Evolutionary conservation across 2,888 invertebrate species (phyloP).

Genomic region (Muscina levida): DNA sequence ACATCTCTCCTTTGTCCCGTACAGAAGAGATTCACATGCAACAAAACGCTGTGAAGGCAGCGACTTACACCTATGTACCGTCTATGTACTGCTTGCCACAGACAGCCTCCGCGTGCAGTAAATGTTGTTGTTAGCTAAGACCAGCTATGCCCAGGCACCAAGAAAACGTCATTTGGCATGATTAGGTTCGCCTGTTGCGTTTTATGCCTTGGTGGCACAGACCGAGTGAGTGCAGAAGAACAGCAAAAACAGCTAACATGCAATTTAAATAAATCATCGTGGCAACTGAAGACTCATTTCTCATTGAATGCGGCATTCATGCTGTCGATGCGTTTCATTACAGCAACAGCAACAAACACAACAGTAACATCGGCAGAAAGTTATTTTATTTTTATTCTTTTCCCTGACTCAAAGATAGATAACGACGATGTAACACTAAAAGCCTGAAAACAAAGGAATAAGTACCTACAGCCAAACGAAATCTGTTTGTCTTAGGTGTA

Average conservation of each 20-base stretch:
- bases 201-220: slow-evolving; percentile 3
- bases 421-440: slow-evolving; percentile 31
- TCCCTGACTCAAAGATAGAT: slow-evolving; percentile 10
- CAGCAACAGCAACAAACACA: neutral
- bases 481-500: slow-evolving; percentile 47
- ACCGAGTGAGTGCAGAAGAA: neutral
- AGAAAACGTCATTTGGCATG: slow-evolving; percentile 36
- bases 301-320: slow-evolving; percentile 58
- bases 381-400: slow-evolving; percentile 26
- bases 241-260: slow-evolving; percentile 65
- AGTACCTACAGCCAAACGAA: neutral
- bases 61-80: neutral
- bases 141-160: neutral
- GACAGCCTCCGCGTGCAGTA: slow-evolving; percentile 22
- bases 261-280: slow-evolving; percentile 78
- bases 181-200: slow-evolving; percentile 46
- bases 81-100: slow-evolving; percentile 7
- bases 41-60: neutral
- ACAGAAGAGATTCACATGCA: no score
- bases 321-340: slow-evolving; percentile 67
- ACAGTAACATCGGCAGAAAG: slow-evolving; percentile 35
- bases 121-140: slow-evolving; percentile 53
- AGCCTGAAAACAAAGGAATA: neutral
- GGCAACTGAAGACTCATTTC: slow-evolving; percentile 60
- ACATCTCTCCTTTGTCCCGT: neutral